Evolutionary conservation across 2,797 vertebrate species (phyloP).

Genomic region (Channa striata): DNA sequence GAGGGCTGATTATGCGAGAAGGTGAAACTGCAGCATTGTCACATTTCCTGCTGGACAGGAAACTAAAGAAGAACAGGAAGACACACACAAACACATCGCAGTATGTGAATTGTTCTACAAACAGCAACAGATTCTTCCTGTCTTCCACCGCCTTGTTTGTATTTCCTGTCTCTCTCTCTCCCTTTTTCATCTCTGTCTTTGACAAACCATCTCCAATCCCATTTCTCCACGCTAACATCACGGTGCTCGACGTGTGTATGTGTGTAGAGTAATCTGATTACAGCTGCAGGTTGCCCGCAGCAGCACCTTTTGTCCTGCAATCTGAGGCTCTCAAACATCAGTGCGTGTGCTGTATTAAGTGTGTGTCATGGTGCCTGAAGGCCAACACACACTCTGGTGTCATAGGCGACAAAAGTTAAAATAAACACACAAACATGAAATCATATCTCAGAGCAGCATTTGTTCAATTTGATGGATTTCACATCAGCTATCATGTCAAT

Average conservation of each 20-base stretch:
- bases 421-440: conserved; percentile 51
- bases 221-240: conserved; percentile 46
- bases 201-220: conserved; percentile 57
- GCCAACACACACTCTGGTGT: conserved; percentile 30
- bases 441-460: conserved; percentile 53
- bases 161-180: conserved; percentile 13
- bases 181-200: conserved; percentile 36
- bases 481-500: conserved; percentile 54
- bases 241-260: conserved; percentile 39
- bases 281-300: conserved; percentile 57
- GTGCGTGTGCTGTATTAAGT: conserved; percentile 8
- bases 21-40: conserved; percentile 49
- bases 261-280: conserved; percentile 73
- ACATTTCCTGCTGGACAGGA: conserved; percentile 67
- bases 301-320: conserved; percentile 66
- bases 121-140: conserved; percentile 15
- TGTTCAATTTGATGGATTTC: conserved; percentile 58
- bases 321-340: conserved; percentile 17
- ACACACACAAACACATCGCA: conserved; percentile 19
- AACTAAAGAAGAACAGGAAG: conserved; percentile 52
- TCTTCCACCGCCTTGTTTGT: background rate
- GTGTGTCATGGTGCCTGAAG: conserved; percentile 5
- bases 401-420: conserved; percentile 62
- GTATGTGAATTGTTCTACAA: conserved; percentile 21
- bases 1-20: conserved; percentile 27